Conservation (phyloP, 2,113 vertebrate species). For the Tyto alba region DNA sequence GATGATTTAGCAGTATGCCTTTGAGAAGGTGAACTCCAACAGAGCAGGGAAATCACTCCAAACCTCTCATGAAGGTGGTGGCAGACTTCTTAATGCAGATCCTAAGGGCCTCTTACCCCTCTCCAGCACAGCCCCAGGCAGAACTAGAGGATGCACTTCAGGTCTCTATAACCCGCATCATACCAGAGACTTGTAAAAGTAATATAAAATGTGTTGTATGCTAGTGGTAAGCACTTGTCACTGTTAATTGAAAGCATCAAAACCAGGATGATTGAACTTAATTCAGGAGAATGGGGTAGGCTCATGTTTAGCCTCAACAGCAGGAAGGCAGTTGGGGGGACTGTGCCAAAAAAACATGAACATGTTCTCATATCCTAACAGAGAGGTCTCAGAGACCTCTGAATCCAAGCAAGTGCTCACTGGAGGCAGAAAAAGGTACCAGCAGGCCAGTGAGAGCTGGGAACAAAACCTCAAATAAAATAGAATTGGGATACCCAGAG, state of each 20-base stretch:
- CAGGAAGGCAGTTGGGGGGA: neutral
- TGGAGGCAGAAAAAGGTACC: neutral
- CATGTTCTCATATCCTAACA: neutral
- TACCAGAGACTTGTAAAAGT: neutral
- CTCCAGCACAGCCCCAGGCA: neutral
- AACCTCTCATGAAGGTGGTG: neutral
- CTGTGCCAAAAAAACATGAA: fast-evolving
- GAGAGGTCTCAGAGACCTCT: neutral
- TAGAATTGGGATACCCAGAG: neutral
- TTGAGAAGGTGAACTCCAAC: neutral
- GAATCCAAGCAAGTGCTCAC: neutral
- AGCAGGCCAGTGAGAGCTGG: neutral
- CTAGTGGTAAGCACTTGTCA: neutral
- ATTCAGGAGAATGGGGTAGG: neutral
- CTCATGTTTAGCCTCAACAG: neutral
- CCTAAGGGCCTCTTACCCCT: neutral
- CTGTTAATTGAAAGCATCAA: neutral
- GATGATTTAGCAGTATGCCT: conserved; percentile 22
- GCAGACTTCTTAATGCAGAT: neutral
- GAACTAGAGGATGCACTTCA: neutral
- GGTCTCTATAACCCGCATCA: neutral
- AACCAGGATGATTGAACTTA: neutral
- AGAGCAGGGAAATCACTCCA: neutral
- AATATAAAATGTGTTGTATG: neutral
- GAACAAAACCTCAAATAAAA: neutral